Evolutionary conservation across 2,888 invertebrate genomes (phyloP).

Genomic region (Andrena minutula): DNA sequence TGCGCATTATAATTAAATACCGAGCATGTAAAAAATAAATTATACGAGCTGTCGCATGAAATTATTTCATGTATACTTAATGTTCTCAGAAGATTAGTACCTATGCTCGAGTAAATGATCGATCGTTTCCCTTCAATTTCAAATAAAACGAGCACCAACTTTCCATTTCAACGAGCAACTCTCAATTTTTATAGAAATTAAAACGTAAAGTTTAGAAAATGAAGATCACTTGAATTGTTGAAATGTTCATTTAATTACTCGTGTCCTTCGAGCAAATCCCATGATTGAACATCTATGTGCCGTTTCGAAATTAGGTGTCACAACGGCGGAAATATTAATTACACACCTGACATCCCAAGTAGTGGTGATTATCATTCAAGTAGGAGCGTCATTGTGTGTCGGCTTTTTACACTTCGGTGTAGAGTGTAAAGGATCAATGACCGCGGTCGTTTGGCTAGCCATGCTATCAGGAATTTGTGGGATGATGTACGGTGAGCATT

Average conservation of each 20-base stretch:
- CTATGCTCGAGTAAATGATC: too few relatives aligned
- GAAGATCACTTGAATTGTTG: background rate
- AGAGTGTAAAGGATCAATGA: slow-evolving; percentile 88
- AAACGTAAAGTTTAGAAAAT: background rate
- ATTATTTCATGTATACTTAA: too few relatives aligned
- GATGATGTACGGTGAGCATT: slow-evolving; percentile 90
- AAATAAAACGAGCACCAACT: too few relatives aligned
- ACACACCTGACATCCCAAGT: slow-evolving; percentile 93
- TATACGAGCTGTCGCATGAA: too few relatives aligned
- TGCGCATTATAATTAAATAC: too few relatives aligned
- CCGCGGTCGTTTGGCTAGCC: slow-evolving; percentile 88
- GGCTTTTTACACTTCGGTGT: slow-evolving; percentile 88
- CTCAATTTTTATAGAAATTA: background rate
- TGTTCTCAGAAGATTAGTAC: too few relatives aligned
- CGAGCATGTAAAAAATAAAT: too few relatives aligned
- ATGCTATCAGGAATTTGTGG: slow-evolving; percentile 92
- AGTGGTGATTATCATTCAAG: slow-evolving; percentile 90
- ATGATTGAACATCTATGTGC: background rate
- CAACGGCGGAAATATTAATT: slow-evolving; percentile 91
- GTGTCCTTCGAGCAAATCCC: background rate
- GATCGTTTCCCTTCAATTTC: too few relatives aligned
- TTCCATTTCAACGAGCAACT: too few relatives aligned
- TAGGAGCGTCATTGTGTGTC: slow-evolving; percentile 87
- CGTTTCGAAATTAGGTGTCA: slow-evolving; percentile 87
- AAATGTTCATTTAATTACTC: background rate